These are phyloP conservation scores for Neotoxoptera formosana DNA, from an alignment of 1,140 invertebrate species.

Conservation along the genomic window DNA sequence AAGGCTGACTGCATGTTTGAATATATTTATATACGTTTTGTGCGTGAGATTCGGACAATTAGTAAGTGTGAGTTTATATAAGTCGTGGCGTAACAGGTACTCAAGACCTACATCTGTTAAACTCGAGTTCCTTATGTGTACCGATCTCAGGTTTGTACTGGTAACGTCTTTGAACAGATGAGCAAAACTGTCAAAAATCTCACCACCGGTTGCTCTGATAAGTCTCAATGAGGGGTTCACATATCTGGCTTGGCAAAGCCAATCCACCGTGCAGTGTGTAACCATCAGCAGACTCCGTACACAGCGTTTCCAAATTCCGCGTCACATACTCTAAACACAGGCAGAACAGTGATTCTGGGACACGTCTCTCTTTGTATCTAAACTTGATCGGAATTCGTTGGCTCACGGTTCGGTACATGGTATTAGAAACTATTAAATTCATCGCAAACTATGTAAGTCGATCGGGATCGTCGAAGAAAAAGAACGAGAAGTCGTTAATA, in stretches of 20 bases:
- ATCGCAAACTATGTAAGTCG: neutral
- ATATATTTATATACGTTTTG: constrained; percentile 69
- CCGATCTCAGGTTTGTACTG: constrained; percentile 73
- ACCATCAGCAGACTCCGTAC: constrained; percentile 44
- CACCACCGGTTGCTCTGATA: constrained; percentile 67
- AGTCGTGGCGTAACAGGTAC: constrained; percentile 74
- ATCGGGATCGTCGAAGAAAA: neutral
- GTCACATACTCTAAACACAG: constrained; percentile 45
- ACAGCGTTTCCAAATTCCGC: constrained; percentile 11
- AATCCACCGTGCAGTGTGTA: constrained; percentile 64
- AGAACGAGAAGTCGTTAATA: neutral
- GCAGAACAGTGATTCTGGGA: constrained; percentile 51
- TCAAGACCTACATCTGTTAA: constrained; percentile 75
- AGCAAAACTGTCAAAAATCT: constrained; percentile 71
- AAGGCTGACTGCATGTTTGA: constrained; percentile 64
- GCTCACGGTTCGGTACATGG: constrained; percentile 4
- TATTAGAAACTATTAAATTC: neutral
- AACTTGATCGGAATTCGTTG: constrained; percentile 45
- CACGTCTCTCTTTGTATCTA: constrained; percentile 38
- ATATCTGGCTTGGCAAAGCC: constrained; percentile 74
- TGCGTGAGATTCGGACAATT: constrained; percentile 75
- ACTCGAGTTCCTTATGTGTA: constrained; percentile 74
- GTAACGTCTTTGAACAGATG: constrained; percentile 74
- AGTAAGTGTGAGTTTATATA: constrained; percentile 76
- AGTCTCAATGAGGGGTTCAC: constrained; percentile 73